These are phyloP conservation scores for Parascotia fuliginaria DNA, from an alignment of 2,888 invertebrate species.

Conservation along the genomic window DNA sequence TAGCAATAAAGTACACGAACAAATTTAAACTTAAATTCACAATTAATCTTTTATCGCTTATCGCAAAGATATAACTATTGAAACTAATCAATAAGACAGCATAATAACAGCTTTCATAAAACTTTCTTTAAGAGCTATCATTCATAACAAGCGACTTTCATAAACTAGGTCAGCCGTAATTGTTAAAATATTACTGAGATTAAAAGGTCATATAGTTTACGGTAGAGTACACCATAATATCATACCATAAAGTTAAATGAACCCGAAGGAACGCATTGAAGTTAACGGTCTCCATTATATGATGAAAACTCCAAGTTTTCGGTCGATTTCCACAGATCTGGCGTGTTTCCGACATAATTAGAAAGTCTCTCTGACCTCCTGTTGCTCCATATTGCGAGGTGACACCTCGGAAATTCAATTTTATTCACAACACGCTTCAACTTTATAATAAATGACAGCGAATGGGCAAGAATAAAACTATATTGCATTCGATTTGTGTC, in stretches of 20 bases:
- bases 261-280: constrained; percentile 7
- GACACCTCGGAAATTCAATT: constrained; percentile 58
- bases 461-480: constrained; percentile 11
- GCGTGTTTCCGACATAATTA: constrained; percentile 19
- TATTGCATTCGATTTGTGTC: constrained; percentile 14
- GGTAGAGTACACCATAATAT: constrained; percentile 1
- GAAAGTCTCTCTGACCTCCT: constrained; percentile 20
- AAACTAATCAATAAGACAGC: neutral
- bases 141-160: neutral
- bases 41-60: no score
- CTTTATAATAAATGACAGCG: constrained; percentile 18
- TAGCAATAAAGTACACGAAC: no score
- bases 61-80: no score
- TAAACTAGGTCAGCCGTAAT: neutral
- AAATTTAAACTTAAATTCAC: no score
- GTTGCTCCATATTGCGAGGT: constrained; percentile 39
- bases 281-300: constrained; percentile 11
- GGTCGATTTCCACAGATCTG: constrained; percentile 19
- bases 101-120: neutral
- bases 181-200: neutral
- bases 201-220: constrained; percentile 4
- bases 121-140: neutral
- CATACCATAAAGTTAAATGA: constrained; percentile 12
- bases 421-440: constrained; percentile 26
- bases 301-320: constrained; percentile 3